Base-by-base conservation (phyloP, 2,797 vertebrate genomes). In the Clamator glandarius region DNA sequence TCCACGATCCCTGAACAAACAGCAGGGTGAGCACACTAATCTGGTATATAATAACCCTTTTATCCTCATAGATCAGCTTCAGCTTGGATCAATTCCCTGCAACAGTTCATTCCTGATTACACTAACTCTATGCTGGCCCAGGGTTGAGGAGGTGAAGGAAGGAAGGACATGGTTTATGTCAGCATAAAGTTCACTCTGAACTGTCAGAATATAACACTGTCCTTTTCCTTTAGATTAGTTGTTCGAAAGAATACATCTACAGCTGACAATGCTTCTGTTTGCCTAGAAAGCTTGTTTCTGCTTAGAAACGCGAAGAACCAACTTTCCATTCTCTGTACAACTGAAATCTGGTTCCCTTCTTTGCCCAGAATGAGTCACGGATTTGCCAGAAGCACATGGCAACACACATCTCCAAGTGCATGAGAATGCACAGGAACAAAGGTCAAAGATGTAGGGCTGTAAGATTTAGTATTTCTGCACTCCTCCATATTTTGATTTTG, bases 401-500 rank as follows among this genome's bases (percentile, higher is more conserved):
- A 44, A 58, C 1, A 18, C 2, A 1, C 63, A 5, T 7, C 35
- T 62, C 63, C 3, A 8, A 69, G 36, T 5, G 20, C 55, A 35
- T 9, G 73, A 69, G 52, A 75, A 73, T 0, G 13, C 48, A 36
- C 14, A 59, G 31, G 46, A 70, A 52, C 55, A 81, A 66, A 13
- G 73, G 44, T 41, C 52, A 31, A 68, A 78, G 62, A 68, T 80
- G 18, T 29, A 52, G 52, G 78, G 62, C 68, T 83, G 18, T n/a
- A 52, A 52, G 54, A 48, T 55, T 8, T 23, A 23, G 9, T 33
- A 58, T 42, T 84, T 59, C 70, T 13, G 3, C 11, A 14, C 31
- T 88, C 44, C 48, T 84, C 42, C 26, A 20, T 4, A 46, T n/a
- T 51, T 74, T 31, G 28, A 59, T 89, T 90, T 92, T 72, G 78